Conservation (phyloP, 2,888 invertebrate genomes). For the Chromoteleia sp. region DNA sequence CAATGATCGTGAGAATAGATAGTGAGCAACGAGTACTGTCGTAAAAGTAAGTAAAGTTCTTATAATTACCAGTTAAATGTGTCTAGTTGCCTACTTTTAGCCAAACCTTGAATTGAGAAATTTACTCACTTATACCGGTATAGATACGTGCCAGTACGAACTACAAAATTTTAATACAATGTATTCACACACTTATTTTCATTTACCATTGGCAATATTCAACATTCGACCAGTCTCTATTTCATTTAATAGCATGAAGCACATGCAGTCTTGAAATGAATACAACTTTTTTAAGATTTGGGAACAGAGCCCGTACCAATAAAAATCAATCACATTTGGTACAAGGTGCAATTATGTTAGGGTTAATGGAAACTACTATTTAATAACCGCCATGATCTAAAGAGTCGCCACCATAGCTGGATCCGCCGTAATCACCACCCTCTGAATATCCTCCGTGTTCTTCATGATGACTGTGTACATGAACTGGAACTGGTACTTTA, state of each 20-base stretch:
- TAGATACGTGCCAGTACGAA: conserved; percentile 24
- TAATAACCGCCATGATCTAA: conserved; percentile 55
- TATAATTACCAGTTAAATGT: conserved; percentile 53
- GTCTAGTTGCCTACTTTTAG: conserved; percentile 35
- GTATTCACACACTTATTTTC: conserved; percentile 41
- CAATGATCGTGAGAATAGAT: conserved; percentile 68
- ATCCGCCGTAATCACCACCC: conserved; percentile 64
- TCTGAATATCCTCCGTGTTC: conserved; percentile 27
- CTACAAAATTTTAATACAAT: conserved; percentile 20
- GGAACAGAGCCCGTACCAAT: conserved; percentile 16
- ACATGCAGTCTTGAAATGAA: conserved; percentile 59
- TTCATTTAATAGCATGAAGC: conserved; percentile 48
- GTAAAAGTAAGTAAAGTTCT: conserved; percentile 55
- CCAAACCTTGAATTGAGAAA: conserved; percentile 44
- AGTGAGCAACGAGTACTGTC: conserved; percentile 67
- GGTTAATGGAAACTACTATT: conserved; percentile 4
- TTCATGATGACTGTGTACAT: conserved; percentile 18
- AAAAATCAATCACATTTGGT: conserved; percentile 47
- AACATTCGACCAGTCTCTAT: conserved; percentile 46
- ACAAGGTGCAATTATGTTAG: conserved; percentile 32
- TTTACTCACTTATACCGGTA: conserved; percentile 50
- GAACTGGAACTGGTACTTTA: conserved; percentile 89
- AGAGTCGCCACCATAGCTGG: conserved; percentile 61
- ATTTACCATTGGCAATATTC: conserved; percentile 27
- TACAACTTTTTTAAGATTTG: conserved; percentile 15